Evolutionary conservation across 92 coral and sea anemone genomes (phyloP), one percentile per base, ranked within the genome.

Genomic region (Nematostella vectensis): DNA sequence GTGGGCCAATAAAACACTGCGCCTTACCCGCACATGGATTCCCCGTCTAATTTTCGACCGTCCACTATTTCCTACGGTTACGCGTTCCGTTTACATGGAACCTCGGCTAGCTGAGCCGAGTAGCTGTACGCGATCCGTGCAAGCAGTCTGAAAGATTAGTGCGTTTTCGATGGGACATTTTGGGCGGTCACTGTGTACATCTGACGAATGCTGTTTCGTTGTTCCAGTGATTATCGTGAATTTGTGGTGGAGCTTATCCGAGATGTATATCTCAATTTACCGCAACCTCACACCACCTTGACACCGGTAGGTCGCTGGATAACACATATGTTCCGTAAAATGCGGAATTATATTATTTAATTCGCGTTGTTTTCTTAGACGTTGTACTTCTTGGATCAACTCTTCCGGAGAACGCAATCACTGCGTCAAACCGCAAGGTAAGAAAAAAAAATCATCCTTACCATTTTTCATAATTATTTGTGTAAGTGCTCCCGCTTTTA

Each of bases 191-290:
- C n/a, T n/a, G n/a, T n/a, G n/a, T n/a, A n/a, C n/a, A n/a, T n/a
- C n/a, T n/a, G n/a, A n/a, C n/a, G n/a, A n/a, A n/a, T n/a, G n/a
- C n/a, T n/a, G n/a, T n/a, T n/a, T 6, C 13, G 13, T 27, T 20
- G 36, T 44, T 49, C 12, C 40, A 89, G 96, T 55, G 95, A 85
- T 54, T 89, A 84, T 55, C 83, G 97, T 11, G 95, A 89, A 59
- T 86, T 75, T 50, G 65, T 74, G 16, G 59, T 89, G 33, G 89
- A 70, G 36, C 72, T 81, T 33, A 82, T 89, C 64, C 63, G 77
- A 26, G 91, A 89, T 24, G 54, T 71, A 53, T 78, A 63, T 47
- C 69, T 89, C 36, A 56, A 70, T 39, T 58, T 89, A 22, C 96
- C 95, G 9, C 87, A 77, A 47, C 75, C 79, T 50, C 96, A 89